Percentiles rank a stretch among this genome's conserved stretches.
phyloP scores from a whole-genome alignment of 2,888 invertebrate genomes.

The Drosophila cyrtoloma region DNA sequence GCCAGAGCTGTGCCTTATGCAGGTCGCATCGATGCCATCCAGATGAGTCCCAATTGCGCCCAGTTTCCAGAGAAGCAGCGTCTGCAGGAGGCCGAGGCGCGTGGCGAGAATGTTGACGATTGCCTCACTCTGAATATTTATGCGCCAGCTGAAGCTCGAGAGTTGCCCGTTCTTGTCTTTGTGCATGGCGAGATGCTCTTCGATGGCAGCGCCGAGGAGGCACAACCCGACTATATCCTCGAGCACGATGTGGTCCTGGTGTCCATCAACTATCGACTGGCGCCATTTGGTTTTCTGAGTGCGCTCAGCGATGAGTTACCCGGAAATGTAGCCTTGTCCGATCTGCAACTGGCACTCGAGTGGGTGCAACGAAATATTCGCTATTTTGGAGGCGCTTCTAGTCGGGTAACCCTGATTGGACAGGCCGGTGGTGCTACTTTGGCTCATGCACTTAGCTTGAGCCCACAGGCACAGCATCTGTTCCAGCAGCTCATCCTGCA shows the following conservation, averaged over 20 bases:
- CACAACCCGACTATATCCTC: constrained; percentile 85
- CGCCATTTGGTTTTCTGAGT: constrained; percentile 86
- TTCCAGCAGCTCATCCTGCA: constrained; percentile 86
- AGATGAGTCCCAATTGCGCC: constrained; percentile 74
- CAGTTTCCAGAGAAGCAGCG: constrained; percentile 79
- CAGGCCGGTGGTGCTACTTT: constrained; percentile 86
- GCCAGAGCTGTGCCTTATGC: constrained; percentile 44
- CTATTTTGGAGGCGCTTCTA: constrained; percentile 86
- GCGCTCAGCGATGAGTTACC: constrained; percentile 86
- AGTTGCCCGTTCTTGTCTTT: constrained; percentile 85
- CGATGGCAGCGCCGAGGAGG: constrained; percentile 84
- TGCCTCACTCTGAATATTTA: constrained; percentile 82
- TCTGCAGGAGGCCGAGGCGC: constrained; percentile 66
- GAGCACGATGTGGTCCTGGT: constrained; percentile 86
- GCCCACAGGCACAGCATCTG: constrained; percentile 83
- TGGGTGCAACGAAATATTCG: constrained; percentile 86
- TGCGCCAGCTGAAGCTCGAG: constrained; percentile 70
- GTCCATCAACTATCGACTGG: constrained; percentile 86
- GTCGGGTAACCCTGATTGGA: constrained; percentile 86
- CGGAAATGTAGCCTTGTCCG: constrained; percentile 87
- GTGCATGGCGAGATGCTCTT: constrained; percentile 86
- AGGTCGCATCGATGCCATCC: constrained; percentile 73
- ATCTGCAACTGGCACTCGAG: constrained; percentile 86
- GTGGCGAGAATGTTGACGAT: constrained; percentile 80
- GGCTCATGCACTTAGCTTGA: constrained; percentile 85